Evolutionary conservation across 2,113 vertebrate genomes (phyloP), one percentile per base, ranked within the genome.

Genomic region (Ploceus nigricollis): DNA sequence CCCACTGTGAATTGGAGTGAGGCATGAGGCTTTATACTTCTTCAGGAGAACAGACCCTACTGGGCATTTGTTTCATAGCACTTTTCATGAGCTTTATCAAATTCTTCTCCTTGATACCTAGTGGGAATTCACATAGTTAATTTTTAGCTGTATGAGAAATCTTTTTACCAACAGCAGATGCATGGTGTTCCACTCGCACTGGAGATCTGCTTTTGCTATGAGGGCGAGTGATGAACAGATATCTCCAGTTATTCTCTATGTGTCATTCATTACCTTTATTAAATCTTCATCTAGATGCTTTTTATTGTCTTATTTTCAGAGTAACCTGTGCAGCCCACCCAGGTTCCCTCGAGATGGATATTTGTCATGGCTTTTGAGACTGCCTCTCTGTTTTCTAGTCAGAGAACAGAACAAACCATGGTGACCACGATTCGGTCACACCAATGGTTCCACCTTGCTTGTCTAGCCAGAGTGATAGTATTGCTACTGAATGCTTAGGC

Each of bases 101-200:
- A 35, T 12, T 70, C 21, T 69, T 93, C 15, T 51, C 21, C 19
- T 65, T 6, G 0, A 20, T 54, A 25, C 18, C 39, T 53, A n/a
- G 16, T 47, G 15, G 40, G 17, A 50, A 66, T 45, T 77, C 35
- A 72, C 24, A 9, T 13, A 66, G 33, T 25, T 66, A 73, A 58
- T 30, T 53, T 86, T 70, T 14, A 45, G 18, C 60, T 69, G 5
- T 42, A 19, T 65, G 39, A 66, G 37, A 66, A 58, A 58, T 42
- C 3, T n/a, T 89, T 65, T 87, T 72, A n/a, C 7, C 18, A 35
- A 28, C 14, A 77, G 71, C 54, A 61, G 56, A 30, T 73, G n/a
- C 7, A 8, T 1, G 1, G 17, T 1, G 0, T 83, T 76, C 31
- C 17, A 14, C n/a, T 28, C 45, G 73, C 33, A 54, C 18, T 65